These are phyloP conservation scores for Ciconia nigra DNA, from an alignment of 2,797 vertebrate genomes.

Conservation along the genomic window DNA sequence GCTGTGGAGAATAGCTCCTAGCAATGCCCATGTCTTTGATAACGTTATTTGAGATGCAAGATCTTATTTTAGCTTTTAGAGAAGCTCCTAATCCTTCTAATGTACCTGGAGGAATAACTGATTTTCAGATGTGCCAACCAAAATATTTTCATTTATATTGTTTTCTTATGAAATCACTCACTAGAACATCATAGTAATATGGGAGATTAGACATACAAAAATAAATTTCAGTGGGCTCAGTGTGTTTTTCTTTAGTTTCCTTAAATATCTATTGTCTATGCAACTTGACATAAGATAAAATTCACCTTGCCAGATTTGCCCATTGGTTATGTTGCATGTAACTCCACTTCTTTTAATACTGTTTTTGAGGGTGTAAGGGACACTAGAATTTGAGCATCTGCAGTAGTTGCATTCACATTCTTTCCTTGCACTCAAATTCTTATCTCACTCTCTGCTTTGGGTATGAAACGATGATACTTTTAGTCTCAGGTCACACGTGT, in stretches of 20 bases:
- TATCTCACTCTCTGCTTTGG: neutral
- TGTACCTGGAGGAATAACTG: neutral
- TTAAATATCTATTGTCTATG: neutral
- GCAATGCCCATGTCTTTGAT: neutral
- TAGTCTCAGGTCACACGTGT: neutral
- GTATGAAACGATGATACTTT: neutral
- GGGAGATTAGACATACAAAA: neutral
- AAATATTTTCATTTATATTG: neutral
- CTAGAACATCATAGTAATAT: neutral
- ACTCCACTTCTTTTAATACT: neutral
- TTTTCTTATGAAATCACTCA: neutral
- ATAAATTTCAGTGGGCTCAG: neutral
- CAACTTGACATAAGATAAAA: neutral
- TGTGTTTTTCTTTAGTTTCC: neutral
- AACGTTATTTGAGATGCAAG: neutral
- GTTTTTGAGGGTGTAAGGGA: neutral
- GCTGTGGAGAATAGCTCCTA: neutral
- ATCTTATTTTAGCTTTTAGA: neutral
- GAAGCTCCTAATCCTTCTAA: neutral
- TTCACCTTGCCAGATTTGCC: neutral
- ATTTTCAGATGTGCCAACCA: neutral
- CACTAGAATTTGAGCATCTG: neutral
- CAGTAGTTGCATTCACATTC: neutral
- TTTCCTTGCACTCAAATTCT: neutral
- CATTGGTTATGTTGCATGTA: neutral